Percentiles rank a stretch among this genome's conserved stretches.
phyloP scores from a whole-genome alignment of 2,113 vertebrate species.

The Orientallactaga bullata region DNA sequence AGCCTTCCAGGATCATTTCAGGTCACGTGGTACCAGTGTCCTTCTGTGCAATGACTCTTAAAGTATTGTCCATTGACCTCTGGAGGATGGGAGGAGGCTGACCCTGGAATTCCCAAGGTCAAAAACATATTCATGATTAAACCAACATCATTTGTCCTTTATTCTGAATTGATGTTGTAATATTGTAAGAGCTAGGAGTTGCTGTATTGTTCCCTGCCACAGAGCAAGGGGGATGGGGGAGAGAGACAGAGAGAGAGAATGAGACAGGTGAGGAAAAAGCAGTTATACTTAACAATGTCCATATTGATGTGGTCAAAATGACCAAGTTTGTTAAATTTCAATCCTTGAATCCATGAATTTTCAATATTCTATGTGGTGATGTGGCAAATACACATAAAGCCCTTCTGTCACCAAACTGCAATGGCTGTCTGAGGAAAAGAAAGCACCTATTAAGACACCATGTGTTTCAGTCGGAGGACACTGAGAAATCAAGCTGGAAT shows the following conservation, averaged over 20 bases:
- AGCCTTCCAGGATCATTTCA: not conserved
- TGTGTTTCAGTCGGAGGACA: no score
- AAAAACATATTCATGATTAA: not conserved
- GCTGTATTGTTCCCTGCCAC: not conserved
- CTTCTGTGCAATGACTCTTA: not conserved
- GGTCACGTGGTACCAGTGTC: not conserved
- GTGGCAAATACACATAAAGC: not conserved
- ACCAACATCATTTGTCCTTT: constrained; percentile 9
- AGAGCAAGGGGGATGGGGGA: not conserved
- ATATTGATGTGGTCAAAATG: not conserved
- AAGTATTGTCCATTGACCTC: not conserved
- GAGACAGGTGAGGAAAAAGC: not conserved
- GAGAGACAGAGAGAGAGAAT: not conserved
- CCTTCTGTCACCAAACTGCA: not conserved
- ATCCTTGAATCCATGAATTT: not conserved
- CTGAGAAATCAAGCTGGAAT: no score
- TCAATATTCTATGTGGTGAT: not conserved
- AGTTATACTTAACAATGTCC: not conserved
- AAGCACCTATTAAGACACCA: no score
- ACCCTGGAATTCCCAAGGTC: not conserved
- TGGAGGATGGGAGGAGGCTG: not conserved
- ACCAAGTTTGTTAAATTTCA: not conserved
- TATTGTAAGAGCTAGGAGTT: no score
- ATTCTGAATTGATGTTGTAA: no score
- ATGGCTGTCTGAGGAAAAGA: not conserved